Conservation (phyloP, 2,113 vertebrate species). For the Cinclus mexicanus region DNA sequence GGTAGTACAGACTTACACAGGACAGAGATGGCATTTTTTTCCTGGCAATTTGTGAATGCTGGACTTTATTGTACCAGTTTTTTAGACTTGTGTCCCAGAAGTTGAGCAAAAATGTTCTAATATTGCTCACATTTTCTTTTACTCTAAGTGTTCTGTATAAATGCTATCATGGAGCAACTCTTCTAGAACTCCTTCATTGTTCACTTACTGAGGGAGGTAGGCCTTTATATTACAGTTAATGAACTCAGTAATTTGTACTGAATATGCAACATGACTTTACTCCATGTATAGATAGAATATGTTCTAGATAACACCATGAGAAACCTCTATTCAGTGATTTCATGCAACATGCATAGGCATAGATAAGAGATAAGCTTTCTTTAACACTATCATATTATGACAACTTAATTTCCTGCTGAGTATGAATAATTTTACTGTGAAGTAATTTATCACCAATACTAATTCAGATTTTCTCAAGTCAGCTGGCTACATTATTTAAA, state of each 20-base stretch:
- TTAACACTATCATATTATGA: slow-evolving; percentile 74
- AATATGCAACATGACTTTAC: not conserved
- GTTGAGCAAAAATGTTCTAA: not conserved
- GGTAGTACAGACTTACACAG: not conserved
- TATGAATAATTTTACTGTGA: slow-evolving; percentile 73
- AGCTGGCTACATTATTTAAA: slow-evolving; percentile 64
- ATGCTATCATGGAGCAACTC: not conserved
- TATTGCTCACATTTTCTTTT: not conserved
- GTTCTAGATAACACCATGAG: not conserved
- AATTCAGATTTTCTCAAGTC: slow-evolving; percentile 72
- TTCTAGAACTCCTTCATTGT: not conserved
- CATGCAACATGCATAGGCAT: slow-evolving; percentile 49
- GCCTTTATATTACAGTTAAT: not conserved
- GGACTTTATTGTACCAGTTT: not conserved
- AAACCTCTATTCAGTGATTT: slow-evolving; percentile 33
- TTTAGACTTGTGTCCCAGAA: not conserved
- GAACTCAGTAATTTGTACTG: not conserved
- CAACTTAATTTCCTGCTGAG: slow-evolving; percentile 77
- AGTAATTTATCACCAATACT: slow-evolving; percentile 74
- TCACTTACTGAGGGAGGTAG: not conserved
- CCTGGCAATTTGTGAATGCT: not conserved
- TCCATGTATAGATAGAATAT: not conserved
- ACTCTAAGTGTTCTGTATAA: not conserved
- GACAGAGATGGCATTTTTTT: not conserved
- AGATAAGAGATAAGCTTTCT: slow-evolving; percentile 68